Percentiles rank a stretch among this genome's conserved stretches.
phyloP scores from a whole-genome alignment of 2,797 vertebrate species.

The Peromyscus attwateri region DNA sequence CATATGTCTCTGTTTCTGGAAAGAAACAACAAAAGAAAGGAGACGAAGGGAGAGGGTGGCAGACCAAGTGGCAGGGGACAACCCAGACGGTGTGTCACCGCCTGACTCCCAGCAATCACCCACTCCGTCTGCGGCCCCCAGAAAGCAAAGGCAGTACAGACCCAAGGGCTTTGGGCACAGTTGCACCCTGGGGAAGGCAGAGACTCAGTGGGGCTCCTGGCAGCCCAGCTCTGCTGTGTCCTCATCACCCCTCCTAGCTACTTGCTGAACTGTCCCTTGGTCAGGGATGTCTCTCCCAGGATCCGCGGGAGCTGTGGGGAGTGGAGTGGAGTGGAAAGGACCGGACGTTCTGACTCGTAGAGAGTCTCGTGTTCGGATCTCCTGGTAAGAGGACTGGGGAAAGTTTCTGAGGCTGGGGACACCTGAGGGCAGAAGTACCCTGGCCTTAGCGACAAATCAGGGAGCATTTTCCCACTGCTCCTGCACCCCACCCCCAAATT shows the following conservation, averaged over 20 bases:
- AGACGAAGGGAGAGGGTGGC: background rate
- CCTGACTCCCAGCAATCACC: background rate
- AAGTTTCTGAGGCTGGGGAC: background rate
- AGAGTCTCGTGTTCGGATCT: background rate
- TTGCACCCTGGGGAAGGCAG: background rate
- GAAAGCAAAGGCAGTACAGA: background rate
- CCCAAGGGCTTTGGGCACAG: background rate
- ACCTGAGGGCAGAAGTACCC: background rate
- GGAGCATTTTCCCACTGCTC: background rate
- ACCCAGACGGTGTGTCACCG: background rate
- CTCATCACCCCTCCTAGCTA: background rate
- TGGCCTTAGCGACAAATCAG: background rate
- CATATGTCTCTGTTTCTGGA: background rate
- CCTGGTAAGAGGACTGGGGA: background rate
- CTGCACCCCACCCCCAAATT: background rate
- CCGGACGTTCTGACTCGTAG: background rate
- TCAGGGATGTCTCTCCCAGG: background rate
- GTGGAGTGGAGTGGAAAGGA: background rate
- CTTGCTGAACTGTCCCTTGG: background rate
- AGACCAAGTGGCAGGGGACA: background rate
- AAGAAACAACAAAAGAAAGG: background rate
- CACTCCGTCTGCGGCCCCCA: background rate
- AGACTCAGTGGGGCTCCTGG: background rate
- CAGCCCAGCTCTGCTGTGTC: background rate
- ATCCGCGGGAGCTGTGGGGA: accelerated